A percentile compares a stretch with the other conserved stretches of the same genome.
Conservation (phyloP, 53 echinoderm and acorn worm species). For the Holothuria leucospilota region DNA sequence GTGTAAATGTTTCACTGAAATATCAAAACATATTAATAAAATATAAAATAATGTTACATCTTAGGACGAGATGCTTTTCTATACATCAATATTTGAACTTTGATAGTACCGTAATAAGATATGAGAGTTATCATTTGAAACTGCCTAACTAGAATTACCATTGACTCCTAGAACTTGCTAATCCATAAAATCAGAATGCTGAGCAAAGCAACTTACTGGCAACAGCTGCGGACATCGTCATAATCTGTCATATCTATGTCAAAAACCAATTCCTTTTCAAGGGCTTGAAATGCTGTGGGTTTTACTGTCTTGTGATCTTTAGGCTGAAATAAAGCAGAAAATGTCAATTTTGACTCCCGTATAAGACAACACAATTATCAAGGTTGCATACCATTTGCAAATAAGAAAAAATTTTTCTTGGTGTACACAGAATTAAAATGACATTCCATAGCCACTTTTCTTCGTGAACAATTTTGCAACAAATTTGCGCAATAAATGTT, state of each 20-base stretch:
- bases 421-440: neutral
- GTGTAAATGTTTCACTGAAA: too few species aligned
- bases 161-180: too few species aligned
- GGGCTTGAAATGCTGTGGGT: conserved; percentile 92
- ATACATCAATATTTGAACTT: too few species aligned
- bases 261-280: conserved; percentile 98
- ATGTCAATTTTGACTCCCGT: neutral
- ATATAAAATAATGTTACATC: too few species aligned
- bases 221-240: conserved; percentile 94
- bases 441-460: neutral
- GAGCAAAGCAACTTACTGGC: conserved; percentile 78
- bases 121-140: too few species aligned
- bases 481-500: too few species aligned
- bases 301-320: conserved; percentile 97
- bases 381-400: neutral
- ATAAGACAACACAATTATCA: neutral
- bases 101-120: too few species aligned
- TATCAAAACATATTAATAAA: too few species aligned
- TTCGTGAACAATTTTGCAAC: too few species aligned
- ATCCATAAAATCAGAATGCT: neutral
- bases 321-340: conserved; percentile 62
- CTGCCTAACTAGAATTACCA: too few species aligned
- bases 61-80: too few species aligned
- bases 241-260: conserved; percentile 99
- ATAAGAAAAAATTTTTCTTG: too few species aligned